These are phyloP conservation scores for Leptopilina boulardi DNA, from an alignment of 1,140 invertebrate species.

Conservation along the genomic window DNA sequence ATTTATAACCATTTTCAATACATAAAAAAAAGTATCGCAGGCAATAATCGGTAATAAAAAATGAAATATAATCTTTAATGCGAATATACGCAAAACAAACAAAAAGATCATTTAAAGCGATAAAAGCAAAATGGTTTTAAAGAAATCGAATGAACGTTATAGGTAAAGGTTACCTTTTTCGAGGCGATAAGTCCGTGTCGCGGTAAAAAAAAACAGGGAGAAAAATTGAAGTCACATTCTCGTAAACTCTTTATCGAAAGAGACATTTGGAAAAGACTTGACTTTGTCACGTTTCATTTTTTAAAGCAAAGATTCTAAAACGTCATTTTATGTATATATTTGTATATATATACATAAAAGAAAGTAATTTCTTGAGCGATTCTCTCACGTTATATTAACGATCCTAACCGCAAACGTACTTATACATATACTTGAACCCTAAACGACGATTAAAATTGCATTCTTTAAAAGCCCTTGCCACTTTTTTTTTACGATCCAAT, in stretches of 20 bases:
- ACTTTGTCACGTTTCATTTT: constrained; percentile 49
- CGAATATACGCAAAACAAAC: neutral
- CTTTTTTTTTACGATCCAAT: constrained; percentile 15
- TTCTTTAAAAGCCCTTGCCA: constrained; percentile 5
- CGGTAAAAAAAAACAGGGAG: constrained; percentile 46
- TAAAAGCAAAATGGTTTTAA: neutral
- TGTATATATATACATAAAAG: no score
- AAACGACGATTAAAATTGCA: constrained; percentile 27
- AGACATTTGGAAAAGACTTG: constrained; percentile 5
- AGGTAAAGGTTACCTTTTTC: constrained; percentile 54
- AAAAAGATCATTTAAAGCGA: constrained; percentile 4
- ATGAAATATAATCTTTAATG: neutral
- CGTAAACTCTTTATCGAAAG: constrained; percentile 55
- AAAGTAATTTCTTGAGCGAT: no score
- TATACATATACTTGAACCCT: constrained; percentile 33
- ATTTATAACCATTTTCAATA: no score
- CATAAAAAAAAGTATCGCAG: neutral
- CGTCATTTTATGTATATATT: no score
- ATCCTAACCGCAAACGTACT: constrained; percentile 31
- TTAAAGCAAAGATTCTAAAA: neutral
- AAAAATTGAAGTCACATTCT: constrained; percentile 43
- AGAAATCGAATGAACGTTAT: constrained; percentile 45
- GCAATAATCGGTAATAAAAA: constrained; percentile 2
- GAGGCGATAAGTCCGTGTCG: constrained; percentile 50
- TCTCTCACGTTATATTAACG: constrained; percentile 15